Percentiles rank a stretch among this genome's conserved stretches.
phyloP scores from a whole-genome alignment of 2,888 invertebrate species.

The Papilio protenor region DNA sequence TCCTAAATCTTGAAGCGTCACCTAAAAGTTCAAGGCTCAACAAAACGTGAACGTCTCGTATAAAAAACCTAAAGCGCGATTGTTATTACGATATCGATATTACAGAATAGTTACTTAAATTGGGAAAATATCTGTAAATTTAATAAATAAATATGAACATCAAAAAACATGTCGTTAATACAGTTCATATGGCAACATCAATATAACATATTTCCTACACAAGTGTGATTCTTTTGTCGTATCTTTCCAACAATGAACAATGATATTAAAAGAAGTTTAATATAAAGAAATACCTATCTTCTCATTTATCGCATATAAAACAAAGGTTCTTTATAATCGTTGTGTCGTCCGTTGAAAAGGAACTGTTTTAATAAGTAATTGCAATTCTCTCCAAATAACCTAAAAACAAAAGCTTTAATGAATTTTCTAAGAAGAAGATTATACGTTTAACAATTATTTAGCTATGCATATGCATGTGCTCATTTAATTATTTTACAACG shows the following conservation, averaged over 20 bases:
- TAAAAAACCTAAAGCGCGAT: neutral
- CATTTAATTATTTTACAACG: neutral
- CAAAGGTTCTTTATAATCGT: conserved; percentile 1
- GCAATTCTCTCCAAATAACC: neutral
- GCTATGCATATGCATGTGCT: neutral
- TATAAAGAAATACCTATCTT: neutral
- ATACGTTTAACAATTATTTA: neutral
- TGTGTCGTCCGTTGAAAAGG: neutral
- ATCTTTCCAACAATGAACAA: conserved; percentile 22
- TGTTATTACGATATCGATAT: neutral
- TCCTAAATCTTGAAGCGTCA: neutral
- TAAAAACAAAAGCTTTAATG: neutral
- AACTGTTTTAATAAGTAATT: neutral
- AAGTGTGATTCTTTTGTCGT: conserved; percentile 1
- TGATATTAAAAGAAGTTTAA: conserved; percentile 3
- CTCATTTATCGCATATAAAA: conserved; percentile 9
- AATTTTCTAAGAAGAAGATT: neutral
- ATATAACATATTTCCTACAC: conserved; percentile 2
- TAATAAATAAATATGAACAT: no score
- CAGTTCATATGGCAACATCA: neutral
- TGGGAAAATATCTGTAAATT: neutral
- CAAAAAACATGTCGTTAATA: neutral
- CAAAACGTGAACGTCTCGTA: neutral
- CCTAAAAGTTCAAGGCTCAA: neutral
- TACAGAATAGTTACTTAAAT: neutral